Conservation (phyloP, 2,888 invertebrate species). For the Auanema sp. region DNA sequence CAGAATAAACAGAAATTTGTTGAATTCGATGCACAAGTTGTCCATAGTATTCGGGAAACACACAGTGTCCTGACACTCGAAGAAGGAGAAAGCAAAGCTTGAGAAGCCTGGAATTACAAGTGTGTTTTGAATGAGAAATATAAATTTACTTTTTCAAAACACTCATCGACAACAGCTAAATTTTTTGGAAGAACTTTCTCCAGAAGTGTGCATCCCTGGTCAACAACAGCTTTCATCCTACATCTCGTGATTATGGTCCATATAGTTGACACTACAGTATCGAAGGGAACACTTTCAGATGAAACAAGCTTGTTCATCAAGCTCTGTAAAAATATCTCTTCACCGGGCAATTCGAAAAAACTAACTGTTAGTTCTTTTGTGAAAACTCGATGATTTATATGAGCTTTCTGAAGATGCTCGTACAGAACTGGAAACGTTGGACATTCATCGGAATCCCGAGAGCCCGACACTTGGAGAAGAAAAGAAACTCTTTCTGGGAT, state of each 20-base stretch:
- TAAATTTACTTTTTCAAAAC: not conserved
- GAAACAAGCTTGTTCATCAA: not conserved
- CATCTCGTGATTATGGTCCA: constrained; percentile 13
- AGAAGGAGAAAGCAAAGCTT: constrained; percentile 6
- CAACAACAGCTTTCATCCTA: constrained; percentile 19
- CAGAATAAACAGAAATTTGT: constrained; percentile 3
- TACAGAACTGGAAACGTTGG: constrained; percentile 11
- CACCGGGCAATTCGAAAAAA: not conserved
- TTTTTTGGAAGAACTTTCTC: not conserved
- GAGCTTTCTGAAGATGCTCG: not conserved
- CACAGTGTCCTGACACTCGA: constrained; percentile 11
- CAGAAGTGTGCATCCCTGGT: constrained; percentile 15
- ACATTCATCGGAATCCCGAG: not conserved
- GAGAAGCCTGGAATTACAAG: constrained; percentile 5
- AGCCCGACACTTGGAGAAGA: not conserved
- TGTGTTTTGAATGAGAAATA: not conserved
- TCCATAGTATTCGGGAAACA: constrained; percentile 19
- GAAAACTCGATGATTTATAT: not conserved
- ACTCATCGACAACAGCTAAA: not conserved
- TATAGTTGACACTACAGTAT: not conserved
- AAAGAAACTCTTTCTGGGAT: too few species aligned
- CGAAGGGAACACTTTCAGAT: not conserved
- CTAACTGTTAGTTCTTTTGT: constrained; percentile 13
- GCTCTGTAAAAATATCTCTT: constrained; percentile 1
- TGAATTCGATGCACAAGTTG: constrained; percentile 4